These are phyloP conservation scores for Phylloscopus collybita DNA, from an alignment of 2,797 vertebrate species.

Conservation along the genomic window DNA sequence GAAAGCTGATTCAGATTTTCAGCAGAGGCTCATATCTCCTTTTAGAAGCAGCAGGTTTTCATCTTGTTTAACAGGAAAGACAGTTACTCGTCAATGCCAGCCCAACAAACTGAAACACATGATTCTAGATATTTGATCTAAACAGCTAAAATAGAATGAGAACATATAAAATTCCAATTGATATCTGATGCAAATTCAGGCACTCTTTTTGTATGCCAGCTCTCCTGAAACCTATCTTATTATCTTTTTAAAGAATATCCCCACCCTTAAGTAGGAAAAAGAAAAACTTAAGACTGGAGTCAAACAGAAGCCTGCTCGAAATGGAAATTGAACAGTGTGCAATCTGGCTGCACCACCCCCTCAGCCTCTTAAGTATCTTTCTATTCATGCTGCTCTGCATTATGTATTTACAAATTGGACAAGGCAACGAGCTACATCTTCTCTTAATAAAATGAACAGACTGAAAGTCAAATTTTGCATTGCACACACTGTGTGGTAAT, in stretches of 20 bases:
- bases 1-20: not conserved
- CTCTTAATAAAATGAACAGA: not conserved
- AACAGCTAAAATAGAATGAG: not conserved
- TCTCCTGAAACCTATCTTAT: not conserved
- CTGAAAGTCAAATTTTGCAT: not conserved
- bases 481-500: accelerated
- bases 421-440: not conserved
- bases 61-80: not conserved
- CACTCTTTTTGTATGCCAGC: not conserved
- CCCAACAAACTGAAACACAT: not conserved
- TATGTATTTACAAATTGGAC: not conserved
- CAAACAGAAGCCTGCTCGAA: not conserved
- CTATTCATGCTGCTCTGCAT: not conserved
- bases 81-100: not conserved
- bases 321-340: not conserved
- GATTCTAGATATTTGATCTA: not conserved
- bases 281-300: not conserved
- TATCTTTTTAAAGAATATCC: not conserved
- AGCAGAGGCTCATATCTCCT: not conserved
- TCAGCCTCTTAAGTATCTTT: not conserved
- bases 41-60: not conserved
- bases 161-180: not conserved
- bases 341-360: not conserved
- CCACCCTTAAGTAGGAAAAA: not conserved
- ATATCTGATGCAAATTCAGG: not conserved